phyloP scores from a whole-genome alignment of 2,888 invertebrate species.

The Panopea generosa region DNA sequence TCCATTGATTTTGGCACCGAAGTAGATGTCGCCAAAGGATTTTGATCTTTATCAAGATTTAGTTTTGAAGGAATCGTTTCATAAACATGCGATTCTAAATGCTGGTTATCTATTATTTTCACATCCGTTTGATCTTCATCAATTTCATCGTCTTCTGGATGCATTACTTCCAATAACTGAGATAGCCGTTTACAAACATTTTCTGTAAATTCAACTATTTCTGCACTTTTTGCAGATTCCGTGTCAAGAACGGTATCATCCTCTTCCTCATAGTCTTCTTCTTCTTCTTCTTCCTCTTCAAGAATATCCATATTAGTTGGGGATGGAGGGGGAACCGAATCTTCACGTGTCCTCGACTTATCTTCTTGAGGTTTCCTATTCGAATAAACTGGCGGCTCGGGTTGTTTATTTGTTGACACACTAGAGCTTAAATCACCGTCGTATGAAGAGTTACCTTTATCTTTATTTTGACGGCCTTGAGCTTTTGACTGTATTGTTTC shows the following conservation, averaged over 20 bases:
- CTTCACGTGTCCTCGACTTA: neutral
- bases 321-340: slow-evolving; percentile 73
- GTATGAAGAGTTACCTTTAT: neutral
- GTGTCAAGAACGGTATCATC: slow-evolving; percentile 40
- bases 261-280: slow-evolving; percentile 51
- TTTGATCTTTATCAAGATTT: neutral
- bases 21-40: neutral
- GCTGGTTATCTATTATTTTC: neutral
- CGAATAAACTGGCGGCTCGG: neutral
- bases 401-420: neutral
- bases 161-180: slow-evolving; percentile 66
- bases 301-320: slow-evolving; percentile 69
- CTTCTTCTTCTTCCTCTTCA: slow-evolving; percentile 61
- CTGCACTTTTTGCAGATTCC: slow-evolving; percentile 45
- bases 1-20: neutral
- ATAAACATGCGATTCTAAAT: no score
- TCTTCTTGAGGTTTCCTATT: neutral
- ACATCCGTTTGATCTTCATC: neutral
- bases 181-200: slow-evolving; percentile 74
- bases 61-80: no score
- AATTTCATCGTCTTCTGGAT: slow-evolving; percentile 4
- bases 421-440: no score
- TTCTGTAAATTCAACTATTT: slow-evolving; percentile 69
- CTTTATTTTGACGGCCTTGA: neutral
- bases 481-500: neutral